phyloP scores from a whole-genome alignment of 1,140 invertebrate genomes.

The Dendrolimus kikuchii region DNA sequence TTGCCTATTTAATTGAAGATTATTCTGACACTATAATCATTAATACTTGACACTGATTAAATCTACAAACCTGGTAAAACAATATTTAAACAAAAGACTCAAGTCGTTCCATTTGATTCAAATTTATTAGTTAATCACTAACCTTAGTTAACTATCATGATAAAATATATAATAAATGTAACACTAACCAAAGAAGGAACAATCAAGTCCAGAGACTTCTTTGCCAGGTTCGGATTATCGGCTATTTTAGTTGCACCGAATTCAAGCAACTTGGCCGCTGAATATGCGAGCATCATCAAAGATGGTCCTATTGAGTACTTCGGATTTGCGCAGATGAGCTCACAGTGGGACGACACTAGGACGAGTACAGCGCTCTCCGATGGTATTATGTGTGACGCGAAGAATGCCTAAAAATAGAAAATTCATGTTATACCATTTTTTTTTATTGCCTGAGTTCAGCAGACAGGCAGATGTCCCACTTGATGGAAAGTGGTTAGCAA shows the following conservation, averaged over 20 bases:
- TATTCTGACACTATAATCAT: too few relatives aligned
- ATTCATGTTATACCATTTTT: background rate
- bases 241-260: constrained; percentile 40
- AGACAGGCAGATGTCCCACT: too few relatives aligned
- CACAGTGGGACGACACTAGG: constrained; percentile 67
- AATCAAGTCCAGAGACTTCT: constrained; percentile 51
- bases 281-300: constrained; percentile 60
- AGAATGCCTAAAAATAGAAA: constrained; percentile 74
- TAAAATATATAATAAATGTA: background rate
- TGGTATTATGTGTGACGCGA: constrained; percentile 85
- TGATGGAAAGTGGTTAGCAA: too few relatives aligned
- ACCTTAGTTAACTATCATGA: too few relatives aligned
- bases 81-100: too few relatives aligned
- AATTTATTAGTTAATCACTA: too few relatives aligned
- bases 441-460: too few relatives aligned
- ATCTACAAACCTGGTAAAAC: too few relatives aligned
- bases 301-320: constrained; percentile 50
- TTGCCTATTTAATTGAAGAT: too few relatives aligned
- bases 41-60: too few relatives aligned
- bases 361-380: constrained; percentile 85
- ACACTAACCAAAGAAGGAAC: constrained; percentile 58
- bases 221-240: constrained; percentile 41
- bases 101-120: too few relatives aligned
- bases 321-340: constrained; percentile 48
- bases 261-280: constrained; percentile 55